Evolutionary conservation across 1,140 invertebrate genomes (phyloP), one percentile per base, ranked within the genome.

Genomic region (Drosophila prosaltans): DNA sequence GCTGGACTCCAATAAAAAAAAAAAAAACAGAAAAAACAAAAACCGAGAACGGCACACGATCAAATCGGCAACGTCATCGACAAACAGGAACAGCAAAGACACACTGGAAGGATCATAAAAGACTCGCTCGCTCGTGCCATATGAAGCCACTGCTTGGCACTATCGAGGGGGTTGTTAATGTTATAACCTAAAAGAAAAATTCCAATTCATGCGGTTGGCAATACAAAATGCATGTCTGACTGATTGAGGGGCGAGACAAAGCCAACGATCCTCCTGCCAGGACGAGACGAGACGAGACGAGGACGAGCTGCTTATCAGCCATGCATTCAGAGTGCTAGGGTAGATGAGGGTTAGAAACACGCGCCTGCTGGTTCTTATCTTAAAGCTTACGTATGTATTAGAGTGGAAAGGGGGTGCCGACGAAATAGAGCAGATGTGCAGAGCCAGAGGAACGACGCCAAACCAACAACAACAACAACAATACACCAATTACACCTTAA

Each of bases 371-470:
- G 71, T 64, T 86, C 83, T 89, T 88, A 88, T 88, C 83, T 88
- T 88, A 83, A 89, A 88, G 84, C 83, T 88, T 67, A 41, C 40
- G 8, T 16, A 26, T 6, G 32, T 8, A 24, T 24, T 5, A 36
- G 1, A 6, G 16, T 30, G 40, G 54, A 59, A 74, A 85, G 82
- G 83, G 69, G 58, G 66, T 28, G 60, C 32, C 32, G 32, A 36
- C 32, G 36, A 60, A 88, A 88, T 74, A 73, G 84, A 89, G 84
- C 83, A 88, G 83, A 88, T 88, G 83, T 89, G 62, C 32, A 36
- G 60, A 58, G 60, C 64, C 45, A 41, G 45, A 41, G 65, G 63
- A 72, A 62, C 68, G 67, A 65, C 55, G 62, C 57, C 36, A 58
- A 81, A 36, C 70, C 70, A 71, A 69, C 3, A 36, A 70, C 8